Conservation (phyloP, 2,797 vertebrate genomes). For the Heteromormyrus szaboi region DNA sequence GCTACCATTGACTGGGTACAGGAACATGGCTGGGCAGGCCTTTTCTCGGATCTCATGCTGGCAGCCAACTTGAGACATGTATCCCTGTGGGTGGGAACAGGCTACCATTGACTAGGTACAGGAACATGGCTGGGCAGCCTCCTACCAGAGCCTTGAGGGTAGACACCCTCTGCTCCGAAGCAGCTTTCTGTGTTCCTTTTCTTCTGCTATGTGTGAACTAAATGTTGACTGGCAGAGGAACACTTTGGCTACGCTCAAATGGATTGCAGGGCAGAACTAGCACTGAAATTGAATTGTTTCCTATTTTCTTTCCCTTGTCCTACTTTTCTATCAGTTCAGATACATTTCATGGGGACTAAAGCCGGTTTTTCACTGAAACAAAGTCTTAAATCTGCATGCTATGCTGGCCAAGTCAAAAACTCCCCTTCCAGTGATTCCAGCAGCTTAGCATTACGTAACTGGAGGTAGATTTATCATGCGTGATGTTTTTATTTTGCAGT, state of each 20-base stretch:
- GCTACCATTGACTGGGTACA: not conserved
- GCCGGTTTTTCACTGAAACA: not conserved
- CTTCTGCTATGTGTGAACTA: not conserved
- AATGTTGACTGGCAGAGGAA: slow-evolving; percentile 6
- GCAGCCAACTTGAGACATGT: not conserved
- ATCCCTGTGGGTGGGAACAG: not conserved
- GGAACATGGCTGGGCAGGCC: not conserved
- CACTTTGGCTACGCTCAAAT: not conserved
- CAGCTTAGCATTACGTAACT: not conserved
- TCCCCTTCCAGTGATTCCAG: not conserved
- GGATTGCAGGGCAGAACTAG: not conserved
- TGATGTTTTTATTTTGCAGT: not conserved
- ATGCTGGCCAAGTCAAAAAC: not conserved
- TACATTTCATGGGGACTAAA: not conserved
- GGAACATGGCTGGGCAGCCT: not conserved
- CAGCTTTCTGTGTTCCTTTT: not conserved
- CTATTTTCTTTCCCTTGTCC: not conserved
- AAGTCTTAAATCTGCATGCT: not conserved
- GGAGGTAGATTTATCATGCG: not conserved
- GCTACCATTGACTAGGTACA: not conserved
- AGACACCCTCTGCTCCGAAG: not conserved
- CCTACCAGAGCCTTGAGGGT: not conserved
- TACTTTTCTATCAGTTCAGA: not conserved
- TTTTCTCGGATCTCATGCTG: not conserved
- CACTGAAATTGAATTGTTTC: not conserved